Conservation (phyloP, 2,888 invertebrate genomes). For the Vandiemenella viatica region DNA sequence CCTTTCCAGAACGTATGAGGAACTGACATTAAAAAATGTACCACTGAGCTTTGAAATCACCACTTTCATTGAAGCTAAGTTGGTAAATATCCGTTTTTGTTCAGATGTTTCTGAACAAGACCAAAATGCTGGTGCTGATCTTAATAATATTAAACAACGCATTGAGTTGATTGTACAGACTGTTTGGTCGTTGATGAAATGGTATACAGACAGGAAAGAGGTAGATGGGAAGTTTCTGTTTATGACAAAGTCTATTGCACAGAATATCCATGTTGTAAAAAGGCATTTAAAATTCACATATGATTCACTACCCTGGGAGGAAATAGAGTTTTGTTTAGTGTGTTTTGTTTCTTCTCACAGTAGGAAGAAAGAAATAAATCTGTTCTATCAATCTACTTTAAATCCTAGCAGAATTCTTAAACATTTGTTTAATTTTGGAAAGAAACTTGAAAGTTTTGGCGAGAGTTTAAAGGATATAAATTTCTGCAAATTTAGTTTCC, state of each 20-base stretch:
- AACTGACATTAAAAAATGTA: constrained; percentile 18
- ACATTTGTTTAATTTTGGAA: constrained; percentile 13
- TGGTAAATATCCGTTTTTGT: constrained; percentile 11
- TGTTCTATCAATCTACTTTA: constrained; percentile 11
- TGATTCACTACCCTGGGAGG: constrained; percentile 20
- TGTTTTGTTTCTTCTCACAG: constrained; percentile 16
- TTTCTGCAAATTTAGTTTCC: no score
- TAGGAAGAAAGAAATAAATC: constrained; percentile 13
- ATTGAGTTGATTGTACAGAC: constrained; percentile 9
- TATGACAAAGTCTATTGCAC: constrained; percentile 14
- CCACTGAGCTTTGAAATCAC: constrained; percentile 15
- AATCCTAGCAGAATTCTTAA: constrained; percentile 12
- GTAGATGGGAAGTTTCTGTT: constrained; percentile 16
- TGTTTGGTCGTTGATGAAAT: neutral
- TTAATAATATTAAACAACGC: no score
- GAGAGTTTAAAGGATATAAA: no score
- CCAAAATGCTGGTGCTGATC: no score
- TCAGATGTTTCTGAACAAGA: neutral
- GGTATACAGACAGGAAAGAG: constrained; percentile 1
- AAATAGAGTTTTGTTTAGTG: constrained; percentile 21
- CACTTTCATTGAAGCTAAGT: constrained; percentile 12
- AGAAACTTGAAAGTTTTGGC: no score
- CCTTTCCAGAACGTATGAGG: constrained; percentile 18
- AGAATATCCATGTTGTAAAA: constrained; percentile 19
- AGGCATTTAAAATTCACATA: constrained; percentile 18